These are phyloP conservation scores for Rotaria magnacalcarata DNA, from an alignment of 2,888 invertebrate species.

Conservation along the genomic window DNA sequence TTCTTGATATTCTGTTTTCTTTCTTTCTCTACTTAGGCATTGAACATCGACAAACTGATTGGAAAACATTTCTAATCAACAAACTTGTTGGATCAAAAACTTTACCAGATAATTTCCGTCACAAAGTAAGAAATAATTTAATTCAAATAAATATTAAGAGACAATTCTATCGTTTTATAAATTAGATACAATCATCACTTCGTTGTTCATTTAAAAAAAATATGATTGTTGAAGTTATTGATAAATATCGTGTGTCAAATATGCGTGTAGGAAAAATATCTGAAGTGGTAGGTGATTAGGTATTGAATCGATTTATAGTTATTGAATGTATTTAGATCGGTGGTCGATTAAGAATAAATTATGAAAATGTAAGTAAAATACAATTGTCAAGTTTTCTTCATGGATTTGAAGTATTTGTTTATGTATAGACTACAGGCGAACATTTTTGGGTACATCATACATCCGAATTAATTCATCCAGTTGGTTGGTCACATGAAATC, in stretches of 20 bases:
- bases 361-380: slow-evolving; percentile 64
- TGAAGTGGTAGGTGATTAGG: slow-evolving; percentile 59
- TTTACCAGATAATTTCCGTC: slow-evolving; percentile 83
- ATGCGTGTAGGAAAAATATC: slow-evolving; percentile 79
- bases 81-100: slow-evolving; percentile 89
- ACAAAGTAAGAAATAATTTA: slow-evolving; percentile 65
- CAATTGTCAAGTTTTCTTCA: not conserved
- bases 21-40: slow-evolving; percentile 64
- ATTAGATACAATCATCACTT: slow-evolving; percentile 16
- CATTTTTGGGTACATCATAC: slow-evolving; percentile 95
- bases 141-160: not conserved
- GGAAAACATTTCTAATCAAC: slow-evolving; percentile 88
- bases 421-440: slow-evolving; percentile 49
- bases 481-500: slow-evolving; percentile 87
- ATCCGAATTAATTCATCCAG: slow-evolving; percentile 85
- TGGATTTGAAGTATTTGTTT: not conserved
- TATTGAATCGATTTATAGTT: not conserved
- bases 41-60: slow-evolving; percentile 85
- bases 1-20: not conserved
- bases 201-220: slow-evolving; percentile 62
- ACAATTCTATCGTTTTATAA: not conserved
- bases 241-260: slow-evolving; percentile 88
- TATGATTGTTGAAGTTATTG: slow-evolving; percentile 83
- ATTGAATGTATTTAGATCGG: slow-evolving; percentile 66
- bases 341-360: slow-evolving; percentile 81